These are phyloP conservation scores for Chrysolina oricalcia DNA, from an alignment of 2,888 invertebrate species.

Conservation along the genomic window DNA sequence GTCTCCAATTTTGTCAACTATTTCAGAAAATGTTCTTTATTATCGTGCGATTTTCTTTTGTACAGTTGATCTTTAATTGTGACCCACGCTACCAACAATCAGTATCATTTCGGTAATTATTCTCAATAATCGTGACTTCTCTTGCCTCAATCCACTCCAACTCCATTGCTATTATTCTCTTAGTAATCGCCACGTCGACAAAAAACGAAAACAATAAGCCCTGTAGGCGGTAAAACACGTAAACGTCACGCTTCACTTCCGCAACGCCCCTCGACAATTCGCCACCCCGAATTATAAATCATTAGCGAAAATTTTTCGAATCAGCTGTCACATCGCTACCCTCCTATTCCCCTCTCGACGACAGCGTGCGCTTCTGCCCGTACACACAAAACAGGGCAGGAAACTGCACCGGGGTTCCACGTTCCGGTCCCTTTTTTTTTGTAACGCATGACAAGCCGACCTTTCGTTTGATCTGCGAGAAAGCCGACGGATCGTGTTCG, in stretches of 20 bases:
- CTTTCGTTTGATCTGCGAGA: slow-evolving; percentile 3
- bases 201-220: slow-evolving; percentile 6
- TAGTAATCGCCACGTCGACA: slow-evolving; percentile 2
- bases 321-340: slow-evolving; percentile 8
- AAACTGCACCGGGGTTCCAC: neutral
- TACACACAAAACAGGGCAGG: neutral
- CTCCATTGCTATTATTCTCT: neutral
- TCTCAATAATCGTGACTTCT: no score
- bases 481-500: slow-evolving; percentile 12
- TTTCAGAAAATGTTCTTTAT: no score
- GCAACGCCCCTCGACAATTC: slow-evolving; percentile 10
- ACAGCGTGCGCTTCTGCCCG: neutral
- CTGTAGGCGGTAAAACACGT: slow-evolving; percentile 4
- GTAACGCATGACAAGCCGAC: slow-evolving; percentile 5
- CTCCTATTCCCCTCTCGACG: neutral
- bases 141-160: neutral
- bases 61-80: no score
- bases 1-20: no score
- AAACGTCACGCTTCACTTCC: neutral
- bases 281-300: slow-evolving; percentile 21
- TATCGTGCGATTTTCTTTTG: no score
- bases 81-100: no score
- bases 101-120: no score
- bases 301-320: slow-evolving; percentile 16
- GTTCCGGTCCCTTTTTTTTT: slow-evolving; percentile 17